phyloP scores from a whole-genome alignment of 2,888 invertebrate species.

The Coleophora deauratella region DNA sequence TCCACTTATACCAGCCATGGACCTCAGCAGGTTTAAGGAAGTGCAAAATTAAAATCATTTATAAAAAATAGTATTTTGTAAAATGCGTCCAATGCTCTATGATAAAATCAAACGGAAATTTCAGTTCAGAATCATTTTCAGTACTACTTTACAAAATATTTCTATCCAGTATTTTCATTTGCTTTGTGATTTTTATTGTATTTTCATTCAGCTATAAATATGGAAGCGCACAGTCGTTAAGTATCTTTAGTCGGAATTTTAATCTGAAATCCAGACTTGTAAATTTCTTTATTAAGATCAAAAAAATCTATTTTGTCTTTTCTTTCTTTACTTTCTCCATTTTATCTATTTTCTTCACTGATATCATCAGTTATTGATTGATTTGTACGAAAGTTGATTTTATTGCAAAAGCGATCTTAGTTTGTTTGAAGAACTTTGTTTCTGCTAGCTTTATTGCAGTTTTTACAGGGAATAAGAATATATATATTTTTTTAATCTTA shows the following conservation, averaged over 20 bases:
- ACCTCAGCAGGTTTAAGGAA: slow-evolving; percentile 77
- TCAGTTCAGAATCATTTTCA: background rate
- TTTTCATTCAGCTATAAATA: background rate
- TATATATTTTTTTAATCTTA: too few relatives aligned
- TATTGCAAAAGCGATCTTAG: slow-evolving; percentile 38
- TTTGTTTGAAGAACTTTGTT: background rate
- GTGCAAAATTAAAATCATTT: slow-evolving; percentile 3
- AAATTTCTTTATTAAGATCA: slow-evolving; percentile 4
- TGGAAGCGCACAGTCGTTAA: slow-evolving; percentile 1
- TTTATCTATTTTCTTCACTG: slow-evolving; percentile 12
- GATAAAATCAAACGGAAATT: slow-evolving; percentile 2
- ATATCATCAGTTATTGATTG: slow-evolving; percentile 9
- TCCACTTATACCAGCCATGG: slow-evolving; percentile 72
- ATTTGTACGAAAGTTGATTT: slow-evolving; percentile 35
- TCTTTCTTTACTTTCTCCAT: slow-evolving; percentile 9
- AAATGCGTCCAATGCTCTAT: slow-evolving; percentile 22
- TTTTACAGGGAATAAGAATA: too few relatives aligned
- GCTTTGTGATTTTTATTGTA: too few relatives aligned
- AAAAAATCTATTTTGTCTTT: slow-evolving; percentile 4
- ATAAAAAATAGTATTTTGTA: slow-evolving; percentile 3
- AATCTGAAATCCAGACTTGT: slow-evolving; percentile 21
- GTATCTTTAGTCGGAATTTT: slow-evolving; percentile 9
- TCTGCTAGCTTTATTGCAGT: too few relatives aligned
- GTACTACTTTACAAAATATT: too few relatives aligned
- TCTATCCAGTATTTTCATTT: background rate